Percentiles rank a stretch among this genome's conserved stretches.
These are phyloP conservation scores for Saccopteryx leptura DNA, from an alignment of 2,113 vertebrate species.

Conservation along the genomic window DNA sequence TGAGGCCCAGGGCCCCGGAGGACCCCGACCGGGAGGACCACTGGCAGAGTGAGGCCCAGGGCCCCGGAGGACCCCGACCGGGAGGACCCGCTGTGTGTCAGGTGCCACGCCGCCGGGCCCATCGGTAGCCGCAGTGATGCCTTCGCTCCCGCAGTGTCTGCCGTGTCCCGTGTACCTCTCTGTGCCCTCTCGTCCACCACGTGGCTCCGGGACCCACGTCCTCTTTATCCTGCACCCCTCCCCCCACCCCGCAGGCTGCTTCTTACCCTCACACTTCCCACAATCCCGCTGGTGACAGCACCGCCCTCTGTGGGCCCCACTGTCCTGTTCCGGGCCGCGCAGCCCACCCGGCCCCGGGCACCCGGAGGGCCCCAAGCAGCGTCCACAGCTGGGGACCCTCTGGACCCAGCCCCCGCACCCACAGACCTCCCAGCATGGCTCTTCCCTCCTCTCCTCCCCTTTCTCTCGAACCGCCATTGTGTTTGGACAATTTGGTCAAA, in stretches of 20 bases:
- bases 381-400: fast-evolving
- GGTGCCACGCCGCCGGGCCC: fast-evolving
- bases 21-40: background rate
- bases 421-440: background rate
- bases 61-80: background rate
- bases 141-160: fast-evolving
- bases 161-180: background rate
- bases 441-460: background rate
- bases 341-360: background rate
- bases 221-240: too few relatives aligned
- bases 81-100: background rate
- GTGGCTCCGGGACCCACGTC: background rate
- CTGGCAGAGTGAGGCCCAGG: background rate
- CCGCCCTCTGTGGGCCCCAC: background rate
- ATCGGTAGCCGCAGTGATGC: fast-evolving
- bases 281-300: fast-evolving
- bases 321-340: fast-evolving
- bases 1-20: background rate
- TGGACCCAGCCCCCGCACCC: too few relatives aligned
- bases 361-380: too few relatives aligned
- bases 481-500: background rate
- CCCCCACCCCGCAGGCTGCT: fast-evolving
- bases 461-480: background rate
- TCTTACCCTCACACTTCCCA: background rate
- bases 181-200: background rate